These are phyloP conservation scores for Drosophila birchii DNA, from an alignment of 2,888 invertebrate species.

Conservation along the genomic window DNA sequence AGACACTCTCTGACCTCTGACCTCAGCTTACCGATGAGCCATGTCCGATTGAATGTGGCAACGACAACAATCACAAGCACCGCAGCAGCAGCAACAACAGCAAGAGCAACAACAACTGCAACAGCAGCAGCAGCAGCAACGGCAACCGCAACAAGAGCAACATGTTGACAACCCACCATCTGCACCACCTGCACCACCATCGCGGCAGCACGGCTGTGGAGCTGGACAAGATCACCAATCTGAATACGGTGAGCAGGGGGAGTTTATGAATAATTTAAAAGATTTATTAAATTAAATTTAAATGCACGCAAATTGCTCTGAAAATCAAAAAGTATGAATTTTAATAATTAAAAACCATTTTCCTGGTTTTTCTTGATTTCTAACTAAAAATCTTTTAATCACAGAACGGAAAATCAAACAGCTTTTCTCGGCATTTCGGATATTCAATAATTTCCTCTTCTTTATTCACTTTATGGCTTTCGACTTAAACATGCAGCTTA, in stretches of 20 bases:
- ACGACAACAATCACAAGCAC: slow-evolving; percentile 12
- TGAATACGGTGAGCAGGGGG: slow-evolving; percentile 82
- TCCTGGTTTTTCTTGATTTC: background rate
- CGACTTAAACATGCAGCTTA: background rate
- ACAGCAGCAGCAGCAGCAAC: slow-evolving; percentile 12
- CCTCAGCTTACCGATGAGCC: slow-evolving; percentile 30
- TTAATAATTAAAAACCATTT: background rate
- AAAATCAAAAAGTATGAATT: background rate
- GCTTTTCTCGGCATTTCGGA: background rate
- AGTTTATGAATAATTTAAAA: background rate
- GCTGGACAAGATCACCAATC: slow-evolving; percentile 84
- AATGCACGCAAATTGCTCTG: background rate
- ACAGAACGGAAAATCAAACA: background rate
- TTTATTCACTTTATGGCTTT: slow-evolving; percentile 8
- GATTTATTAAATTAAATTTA: background rate
- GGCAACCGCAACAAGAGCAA: slow-evolving; percentile 56
- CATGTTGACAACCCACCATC: slow-evolving; percentile 85
- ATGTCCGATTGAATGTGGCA: slow-evolving; percentile 58
- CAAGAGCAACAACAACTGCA: slow-evolving; percentile 19
- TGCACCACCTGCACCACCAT: slow-evolving; percentile 84
- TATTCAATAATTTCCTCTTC: background rate
- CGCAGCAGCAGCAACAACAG: slow-evolving; percentile 18
- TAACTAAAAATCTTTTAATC: background rate
- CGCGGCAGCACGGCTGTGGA: slow-evolving; percentile 83
- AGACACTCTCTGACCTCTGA: slow-evolving; percentile 16